Conservation (phyloP, 2,888 invertebrate genomes). For the Leptinotarsa rubiginosa region DNA sequence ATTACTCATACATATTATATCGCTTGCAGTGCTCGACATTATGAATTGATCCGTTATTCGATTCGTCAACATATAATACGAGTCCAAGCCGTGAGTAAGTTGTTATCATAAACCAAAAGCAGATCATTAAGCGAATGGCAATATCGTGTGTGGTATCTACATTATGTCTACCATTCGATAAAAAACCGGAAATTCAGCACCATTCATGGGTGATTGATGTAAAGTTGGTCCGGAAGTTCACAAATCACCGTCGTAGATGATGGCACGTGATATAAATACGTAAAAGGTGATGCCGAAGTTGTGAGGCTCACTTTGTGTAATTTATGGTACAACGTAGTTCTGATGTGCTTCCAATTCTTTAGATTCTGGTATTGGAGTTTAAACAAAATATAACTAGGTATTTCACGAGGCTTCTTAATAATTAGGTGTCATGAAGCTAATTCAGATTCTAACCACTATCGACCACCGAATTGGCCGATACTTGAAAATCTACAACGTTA, state of each 20-base stretch:
- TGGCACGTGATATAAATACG: slow-evolving; percentile 56
- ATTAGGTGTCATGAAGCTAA: too few species aligned
- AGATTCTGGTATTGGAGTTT: not conserved
- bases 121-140: slow-evolving; percentile 5
- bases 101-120: slow-evolving; percentile 10
- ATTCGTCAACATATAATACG: not conserved
- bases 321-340: not conserved
- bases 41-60: too few species aligned
- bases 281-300: slow-evolving; percentile 32
- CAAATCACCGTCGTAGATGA: slow-evolving; percentile 54
- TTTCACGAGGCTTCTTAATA: too few species aligned
- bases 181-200: slow-evolving; percentile 46
- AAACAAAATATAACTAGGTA: not conserved
- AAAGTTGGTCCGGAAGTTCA: slow-evolving; percentile 54
- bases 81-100: not conserved
- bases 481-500: too few species aligned
- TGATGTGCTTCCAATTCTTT: not conserved
- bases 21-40: too few species aligned
- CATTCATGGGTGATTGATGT: slow-evolving; percentile 51
- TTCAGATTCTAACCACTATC: too few species aligned
- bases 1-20: too few species aligned
- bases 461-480: too few species aligned
- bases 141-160: slow-evolving; percentile 17
- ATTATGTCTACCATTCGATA: slow-evolving; percentile 20
- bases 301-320: slow-evolving; percentile 8